Evolutionary conservation across 2,113 vertebrate species (phyloP).

Genomic region (Andinoacara biseriatus): DNA sequence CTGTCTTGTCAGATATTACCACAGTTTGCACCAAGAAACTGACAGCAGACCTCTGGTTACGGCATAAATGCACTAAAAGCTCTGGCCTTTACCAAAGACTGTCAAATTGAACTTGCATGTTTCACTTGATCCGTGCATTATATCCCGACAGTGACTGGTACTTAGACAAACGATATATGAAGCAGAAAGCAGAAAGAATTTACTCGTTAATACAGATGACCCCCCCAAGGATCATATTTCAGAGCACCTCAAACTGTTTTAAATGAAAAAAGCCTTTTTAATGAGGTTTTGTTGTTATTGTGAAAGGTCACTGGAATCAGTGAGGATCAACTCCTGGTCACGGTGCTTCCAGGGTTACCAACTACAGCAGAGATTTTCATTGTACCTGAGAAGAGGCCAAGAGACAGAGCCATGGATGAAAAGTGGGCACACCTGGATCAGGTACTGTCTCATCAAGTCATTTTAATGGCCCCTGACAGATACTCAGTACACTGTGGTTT

Average conservation of each 20-base stretch:
- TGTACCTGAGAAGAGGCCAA: constrained; percentile 80
- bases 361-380: constrained; percentile 89
- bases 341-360: constrained; percentile 86
- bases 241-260: background rate
- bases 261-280: constrained; percentile 1
- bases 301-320: constrained; percentile 86
- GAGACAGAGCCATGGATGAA: constrained; percentile 73
- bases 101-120: constrained; percentile 62
- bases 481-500: background rate
- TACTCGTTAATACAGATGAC: constrained; percentile 22
- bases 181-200: constrained; percentile 33
- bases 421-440: constrained; percentile 83
- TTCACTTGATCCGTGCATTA: constrained; percentile 48
- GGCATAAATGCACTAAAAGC: constrained; percentile 71
- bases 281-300: constrained; percentile 49
- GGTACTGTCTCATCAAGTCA: constrained; percentile 71
- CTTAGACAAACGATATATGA: constrained; percentile 58
- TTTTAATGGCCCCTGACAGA: constrained; percentile 7
- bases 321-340: constrained; percentile 86
- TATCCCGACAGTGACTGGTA: constrained; percentile 55
- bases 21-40: constrained; percentile 60
- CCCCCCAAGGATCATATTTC: background rate
- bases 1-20: constrained; percentile 73
- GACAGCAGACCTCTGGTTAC: constrained; percentile 74
- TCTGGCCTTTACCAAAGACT: constrained; percentile 65